Evolutionary conservation across 2,888 invertebrate species (phyloP).

Genomic region (Mantis religiosa): DNA sequence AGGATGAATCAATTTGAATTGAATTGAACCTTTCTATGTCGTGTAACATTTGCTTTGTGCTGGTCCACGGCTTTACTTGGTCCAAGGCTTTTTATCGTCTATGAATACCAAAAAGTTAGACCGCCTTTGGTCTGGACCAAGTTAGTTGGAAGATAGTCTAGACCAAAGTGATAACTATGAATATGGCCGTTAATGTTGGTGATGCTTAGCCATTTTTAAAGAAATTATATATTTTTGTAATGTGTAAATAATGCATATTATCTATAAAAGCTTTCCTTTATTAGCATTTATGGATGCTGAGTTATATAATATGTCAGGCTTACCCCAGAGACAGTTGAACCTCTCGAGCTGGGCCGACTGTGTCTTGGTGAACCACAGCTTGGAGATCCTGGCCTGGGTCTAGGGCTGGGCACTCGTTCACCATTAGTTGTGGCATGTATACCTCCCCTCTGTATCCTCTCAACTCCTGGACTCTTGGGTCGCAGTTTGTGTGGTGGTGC

Average conservation of each 20-base stretch:
- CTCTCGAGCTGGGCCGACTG: constrained; percentile 50
- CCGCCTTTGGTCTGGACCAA: too few species aligned
- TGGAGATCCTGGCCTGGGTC: constrained; percentile 29
- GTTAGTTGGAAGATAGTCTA: too few species aligned
- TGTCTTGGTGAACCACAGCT: constrained; percentile 47
- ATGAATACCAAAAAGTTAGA: too few species aligned
- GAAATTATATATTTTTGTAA: too few species aligned
- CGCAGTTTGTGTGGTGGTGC: constrained; percentile 41
- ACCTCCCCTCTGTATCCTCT: constrained; percentile 39
- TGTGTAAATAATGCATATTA: not conserved
- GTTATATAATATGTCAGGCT: constrained; percentile 31
- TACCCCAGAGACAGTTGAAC: constrained; percentile 47
- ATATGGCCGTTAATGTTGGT: too few species aligned
- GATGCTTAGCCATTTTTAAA: too few species aligned
- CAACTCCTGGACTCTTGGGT: constrained; percentile 44
- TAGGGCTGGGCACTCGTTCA: constrained; percentile 31
- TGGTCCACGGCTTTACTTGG: too few species aligned
- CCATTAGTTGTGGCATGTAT: constrained; percentile 31
- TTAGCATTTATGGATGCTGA: not conserved
- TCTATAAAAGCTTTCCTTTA: not conserved
- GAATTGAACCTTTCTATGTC: too few species aligned
- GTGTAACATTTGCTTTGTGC: too few species aligned
- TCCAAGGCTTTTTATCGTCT: too few species aligned
- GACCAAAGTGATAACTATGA: too few species aligned
- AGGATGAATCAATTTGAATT: too few species aligned